A percentile compares a stretch with the other conserved stretches of the same genome.
Evolutionary conservation across 2,113 vertebrate species (phyloP).

Genomic region (Phoxinus phoxinus): DNA sequence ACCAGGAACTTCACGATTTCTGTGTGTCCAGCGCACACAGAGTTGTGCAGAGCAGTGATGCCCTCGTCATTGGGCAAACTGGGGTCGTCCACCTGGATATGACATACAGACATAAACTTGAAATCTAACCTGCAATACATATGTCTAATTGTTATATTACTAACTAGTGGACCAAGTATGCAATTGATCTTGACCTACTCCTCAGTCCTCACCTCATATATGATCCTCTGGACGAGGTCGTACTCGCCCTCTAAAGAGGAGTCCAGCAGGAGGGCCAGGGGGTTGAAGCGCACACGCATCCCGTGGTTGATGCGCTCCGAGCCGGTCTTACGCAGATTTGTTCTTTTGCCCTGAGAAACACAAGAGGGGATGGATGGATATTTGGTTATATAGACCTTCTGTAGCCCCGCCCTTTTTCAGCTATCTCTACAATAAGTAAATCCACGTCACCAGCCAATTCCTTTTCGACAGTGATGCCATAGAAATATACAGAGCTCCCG

Average conservation of each 20-base stretch:
- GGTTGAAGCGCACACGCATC: slow-evolving; percentile 91
- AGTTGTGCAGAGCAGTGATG: slow-evolving; percentile 93
- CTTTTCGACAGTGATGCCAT: too few relatives aligned
- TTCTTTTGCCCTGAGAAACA: slow-evolving; percentile 83
- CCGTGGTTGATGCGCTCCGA: slow-evolving; percentile 81
- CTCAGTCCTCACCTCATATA: slow-evolving; percentile 87
- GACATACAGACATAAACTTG: neutral
- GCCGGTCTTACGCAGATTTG: slow-evolving; percentile 85
- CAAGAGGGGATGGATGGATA: neutral
- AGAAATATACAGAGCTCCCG: too few relatives aligned
- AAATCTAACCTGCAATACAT: neutral
- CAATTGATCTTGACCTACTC: neutral
- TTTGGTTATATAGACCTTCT: neutral
- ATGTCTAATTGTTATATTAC: neutral
- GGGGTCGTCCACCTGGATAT: slow-evolving; percentile 90
- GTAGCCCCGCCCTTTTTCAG: too few relatives aligned
- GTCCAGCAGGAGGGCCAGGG: slow-evolving; percentile 90
- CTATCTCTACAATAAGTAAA: too few relatives aligned
- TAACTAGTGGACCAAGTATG: neutral
- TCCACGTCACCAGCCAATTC: too few relatives aligned
- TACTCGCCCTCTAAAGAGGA: slow-evolving; percentile 95
- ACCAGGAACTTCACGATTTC: slow-evolving; percentile 95
- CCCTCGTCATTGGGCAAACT: slow-evolving; percentile 94
- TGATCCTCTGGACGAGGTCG: slow-evolving; percentile 95
- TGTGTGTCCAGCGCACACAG: slow-evolving; percentile 91